phyloP scores from a whole-genome alignment of 2,888 invertebrate species.

The Monopis laevigella region DNA sequence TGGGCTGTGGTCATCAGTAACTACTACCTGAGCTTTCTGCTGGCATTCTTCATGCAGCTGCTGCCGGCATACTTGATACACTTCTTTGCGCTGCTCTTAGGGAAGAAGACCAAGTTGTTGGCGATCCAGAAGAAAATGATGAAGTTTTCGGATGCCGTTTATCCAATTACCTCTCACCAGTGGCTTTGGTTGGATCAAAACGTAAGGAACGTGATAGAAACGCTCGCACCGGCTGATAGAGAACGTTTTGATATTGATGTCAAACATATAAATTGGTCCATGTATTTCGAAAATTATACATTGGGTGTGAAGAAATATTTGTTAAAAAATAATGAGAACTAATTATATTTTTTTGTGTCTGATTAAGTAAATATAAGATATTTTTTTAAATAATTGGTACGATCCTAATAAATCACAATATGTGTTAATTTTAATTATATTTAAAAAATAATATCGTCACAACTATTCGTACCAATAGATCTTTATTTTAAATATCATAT shows the following conservation, averaged over 20 bases:
- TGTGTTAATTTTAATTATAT: too few species aligned
- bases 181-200: conserved; percentile 2
- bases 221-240: not conserved
- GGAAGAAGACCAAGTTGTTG: not conserved
- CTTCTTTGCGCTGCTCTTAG: not conserved
- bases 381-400: too few species aligned
- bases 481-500: too few species aligned
- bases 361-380: too few species aligned
- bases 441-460: too few species aligned
- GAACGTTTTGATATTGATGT: conserved; percentile 5
- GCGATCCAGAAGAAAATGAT: conserved; percentile 1
- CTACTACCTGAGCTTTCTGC: not conserved
- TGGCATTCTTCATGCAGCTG: conserved; percentile 1
- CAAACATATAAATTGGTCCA: conserved; percentile 4
- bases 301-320: conserved; percentile 7
- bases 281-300: conserved; percentile 2
- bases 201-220: conserved; percentile 1
- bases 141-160: not conserved
- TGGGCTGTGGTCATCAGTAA: not conserved
- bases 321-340: not conserved
- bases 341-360: too few species aligned
- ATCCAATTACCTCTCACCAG: not conserved
- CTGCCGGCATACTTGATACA: not conserved
- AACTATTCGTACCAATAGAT: too few species aligned
- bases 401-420: too few species aligned